A percentile compares a stretch with the other conserved stretches of the same genome.
These are phyloP conservation scores for Vulpes lagopus DNA, from an alignment of 2,113 vertebrate genomes.

Conservation along the genomic window DNA sequence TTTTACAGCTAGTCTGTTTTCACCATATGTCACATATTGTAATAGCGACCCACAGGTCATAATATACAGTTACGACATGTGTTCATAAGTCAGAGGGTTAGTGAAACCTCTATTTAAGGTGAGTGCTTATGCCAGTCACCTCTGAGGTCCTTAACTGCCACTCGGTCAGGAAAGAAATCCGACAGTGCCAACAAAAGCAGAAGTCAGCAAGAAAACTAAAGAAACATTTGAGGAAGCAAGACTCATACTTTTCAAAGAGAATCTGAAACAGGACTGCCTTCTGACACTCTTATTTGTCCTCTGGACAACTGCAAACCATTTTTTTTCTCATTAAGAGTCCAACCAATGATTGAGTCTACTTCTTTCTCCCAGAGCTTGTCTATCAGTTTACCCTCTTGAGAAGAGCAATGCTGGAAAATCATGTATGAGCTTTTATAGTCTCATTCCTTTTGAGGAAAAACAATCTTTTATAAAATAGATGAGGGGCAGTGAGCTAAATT, in stretches of 20 bases:
- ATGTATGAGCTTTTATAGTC: not conserved
- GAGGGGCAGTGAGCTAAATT: not conserved
- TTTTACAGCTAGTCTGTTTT: slow-evolving; percentile 83
- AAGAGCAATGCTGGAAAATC: slow-evolving; percentile 47
- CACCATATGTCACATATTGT: slow-evolving; percentile 80
- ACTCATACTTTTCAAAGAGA: slow-evolving; percentile 78
- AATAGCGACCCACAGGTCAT: slow-evolving; percentile 78
- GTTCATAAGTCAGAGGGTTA: slow-evolving; percentile 84
- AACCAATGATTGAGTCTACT: slow-evolving; percentile 24
- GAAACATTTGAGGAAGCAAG: slow-evolving; percentile 75
- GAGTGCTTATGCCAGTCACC: slow-evolving; percentile 86
- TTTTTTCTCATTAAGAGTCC: slow-evolving; percentile 60
- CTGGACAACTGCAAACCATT: slow-evolving; percentile 28
- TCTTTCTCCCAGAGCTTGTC: slow-evolving; percentile 43
- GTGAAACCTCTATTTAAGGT: slow-evolving; percentile 85
- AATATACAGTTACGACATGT: slow-evolving; percentile 77
- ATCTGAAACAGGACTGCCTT: slow-evolving; percentile 66
- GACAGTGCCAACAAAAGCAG: slow-evolving; percentile 83
- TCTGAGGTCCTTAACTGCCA: slow-evolving; percentile 75
- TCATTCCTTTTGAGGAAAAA: slow-evolving; percentile 45
- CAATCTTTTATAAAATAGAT: slow-evolving; percentile 42
- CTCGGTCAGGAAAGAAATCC: slow-evolving; percentile 80
- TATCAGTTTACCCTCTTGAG: slow-evolving; percentile 59
- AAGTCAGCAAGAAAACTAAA: slow-evolving; percentile 84
- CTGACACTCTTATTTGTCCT: slow-evolving; percentile 72